phyloP scores from a whole-genome alignment of 2,797 vertebrate genomes.

The Tokudaia tokunoshimensis region DNA sequence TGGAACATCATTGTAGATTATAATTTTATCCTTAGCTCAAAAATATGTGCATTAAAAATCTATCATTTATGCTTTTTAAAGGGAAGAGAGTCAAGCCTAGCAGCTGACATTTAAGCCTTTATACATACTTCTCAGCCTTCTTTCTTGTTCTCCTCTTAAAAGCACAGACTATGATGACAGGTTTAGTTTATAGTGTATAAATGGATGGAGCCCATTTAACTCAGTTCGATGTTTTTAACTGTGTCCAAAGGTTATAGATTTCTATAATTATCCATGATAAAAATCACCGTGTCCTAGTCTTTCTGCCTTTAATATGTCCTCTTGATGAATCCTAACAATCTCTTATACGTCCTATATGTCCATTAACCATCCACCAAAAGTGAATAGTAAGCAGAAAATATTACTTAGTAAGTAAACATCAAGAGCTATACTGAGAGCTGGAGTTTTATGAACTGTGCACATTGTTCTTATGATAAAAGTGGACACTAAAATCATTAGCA shows the following conservation, averaged over 20 bases:
- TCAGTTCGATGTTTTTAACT: not conserved
- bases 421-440: not conserved
- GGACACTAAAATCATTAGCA: constrained; percentile 34
- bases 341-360: not conserved
- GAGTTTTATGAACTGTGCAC: not conserved
- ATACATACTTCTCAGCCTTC: not conserved
- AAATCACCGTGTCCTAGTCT: not conserved
- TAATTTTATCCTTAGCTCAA: not conserved
- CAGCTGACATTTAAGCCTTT: not conserved
- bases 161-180: not conserved
- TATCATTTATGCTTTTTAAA: not conserved
- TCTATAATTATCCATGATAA: not conserved
- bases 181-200: not conserved
- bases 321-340: not conserved
- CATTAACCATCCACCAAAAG: not conserved
- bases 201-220: not conserved
- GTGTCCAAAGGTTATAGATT: not conserved
- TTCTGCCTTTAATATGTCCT: not conserved
- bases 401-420: not conserved
- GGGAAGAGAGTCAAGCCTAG: not conserved
- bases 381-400: constrained; percentile 5
- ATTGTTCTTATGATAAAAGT: constrained; percentile 38
- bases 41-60: not conserved
- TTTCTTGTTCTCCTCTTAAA: not conserved
- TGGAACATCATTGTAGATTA: not conserved